Conservation (phyloP, 1,140 invertebrate genomes). For the Micrasema minimum region DNA sequence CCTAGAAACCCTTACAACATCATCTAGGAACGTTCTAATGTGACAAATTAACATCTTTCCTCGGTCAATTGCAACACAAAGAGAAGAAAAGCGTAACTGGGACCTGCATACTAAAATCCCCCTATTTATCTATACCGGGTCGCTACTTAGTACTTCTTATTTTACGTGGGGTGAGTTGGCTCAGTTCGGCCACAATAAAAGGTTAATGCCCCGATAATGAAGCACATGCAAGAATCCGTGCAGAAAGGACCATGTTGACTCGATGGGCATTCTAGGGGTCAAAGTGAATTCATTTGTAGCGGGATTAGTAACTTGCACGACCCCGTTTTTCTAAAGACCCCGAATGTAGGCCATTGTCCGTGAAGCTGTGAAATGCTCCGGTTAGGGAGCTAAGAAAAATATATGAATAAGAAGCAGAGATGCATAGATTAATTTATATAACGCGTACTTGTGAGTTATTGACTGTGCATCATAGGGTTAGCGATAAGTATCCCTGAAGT, state of each 20-base stretch:
- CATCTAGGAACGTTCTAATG: slow-evolving; percentile 37
- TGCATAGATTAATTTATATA: slow-evolving; percentile 37
- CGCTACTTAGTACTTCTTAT: neutral
- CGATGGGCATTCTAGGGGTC: slow-evolving; percentile 41
- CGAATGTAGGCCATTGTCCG: slow-evolving; percentile 37
- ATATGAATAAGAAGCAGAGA: slow-evolving; percentile 34
- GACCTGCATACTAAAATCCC: neutral
- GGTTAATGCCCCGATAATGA: slow-evolving; percentile 54
- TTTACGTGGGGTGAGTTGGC: slow-evolving; percentile 6
- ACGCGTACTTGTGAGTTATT: slow-evolving; percentile 34
- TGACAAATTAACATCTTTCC: slow-evolving; percentile 53
- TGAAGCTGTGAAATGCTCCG: slow-evolving; percentile 25
- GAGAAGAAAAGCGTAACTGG: slow-evolving; percentile 35
- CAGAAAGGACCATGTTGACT: slow-evolving; percentile 31
- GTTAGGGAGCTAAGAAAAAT: slow-evolving; percentile 12
- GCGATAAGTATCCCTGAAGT: neutral
- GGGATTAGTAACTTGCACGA: slow-evolving; percentile 45
- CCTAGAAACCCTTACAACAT: slow-evolving; percentile 29
- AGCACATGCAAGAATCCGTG: slow-evolving; percentile 16
- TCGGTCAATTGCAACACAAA: slow-evolving; percentile 51
- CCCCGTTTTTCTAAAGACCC: slow-evolving; percentile 39
- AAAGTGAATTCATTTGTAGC: slow-evolving; percentile 38
- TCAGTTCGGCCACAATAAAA: slow-evolving; percentile 47
- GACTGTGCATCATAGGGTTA: slow-evolving; percentile 20
- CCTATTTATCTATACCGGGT: slow-evolving; percentile 34